These are phyloP conservation scores for Hydrocynus forskahlii DNA, from an alignment of 2,797 vertebrate genomes.

Conservation along the genomic window DNA sequence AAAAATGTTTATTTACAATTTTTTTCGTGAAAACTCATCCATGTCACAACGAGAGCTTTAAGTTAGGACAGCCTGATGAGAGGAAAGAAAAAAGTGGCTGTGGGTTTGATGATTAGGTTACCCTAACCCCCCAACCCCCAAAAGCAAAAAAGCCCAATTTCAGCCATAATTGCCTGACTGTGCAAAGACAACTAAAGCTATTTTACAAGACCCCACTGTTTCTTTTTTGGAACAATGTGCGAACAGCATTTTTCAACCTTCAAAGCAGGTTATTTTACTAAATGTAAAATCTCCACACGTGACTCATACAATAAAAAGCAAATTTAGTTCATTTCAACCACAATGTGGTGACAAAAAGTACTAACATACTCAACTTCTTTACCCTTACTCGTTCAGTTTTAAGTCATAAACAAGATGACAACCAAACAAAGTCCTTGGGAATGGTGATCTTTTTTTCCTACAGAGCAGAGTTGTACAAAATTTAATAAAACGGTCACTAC, in stretches of 20 bases:
- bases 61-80: conserved; percentile 5
- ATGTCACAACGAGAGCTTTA: conserved; percentile 26
- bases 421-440: neutral
- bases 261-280: neutral
- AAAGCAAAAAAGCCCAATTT: neutral
- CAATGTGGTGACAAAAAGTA: conserved; percentile 9
- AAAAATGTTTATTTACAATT: conserved; percentile 61
- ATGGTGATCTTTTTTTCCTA: neutral
- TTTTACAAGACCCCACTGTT: conserved; percentile 46
- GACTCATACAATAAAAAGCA: conserved; percentile 10
- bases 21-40: conserved; percentile 12
- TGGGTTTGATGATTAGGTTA: neutral
- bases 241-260: conserved; percentile 27
- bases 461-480: neutral
- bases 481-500: neutral
- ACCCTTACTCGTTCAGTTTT: neutral
- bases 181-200: conserved; percentile 34
- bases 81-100: conserved; percentile 3
- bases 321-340: conserved; percentile 7
- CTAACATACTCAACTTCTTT: neutral
- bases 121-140: neutral
- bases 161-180: neutral
- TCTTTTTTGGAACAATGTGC: conserved; percentile 37
- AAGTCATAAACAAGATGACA: neutral
- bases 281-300: neutral